Base-by-base conservation (phyloP, 2,888 invertebrate genomes). In the Sturmia bella region DNA sequence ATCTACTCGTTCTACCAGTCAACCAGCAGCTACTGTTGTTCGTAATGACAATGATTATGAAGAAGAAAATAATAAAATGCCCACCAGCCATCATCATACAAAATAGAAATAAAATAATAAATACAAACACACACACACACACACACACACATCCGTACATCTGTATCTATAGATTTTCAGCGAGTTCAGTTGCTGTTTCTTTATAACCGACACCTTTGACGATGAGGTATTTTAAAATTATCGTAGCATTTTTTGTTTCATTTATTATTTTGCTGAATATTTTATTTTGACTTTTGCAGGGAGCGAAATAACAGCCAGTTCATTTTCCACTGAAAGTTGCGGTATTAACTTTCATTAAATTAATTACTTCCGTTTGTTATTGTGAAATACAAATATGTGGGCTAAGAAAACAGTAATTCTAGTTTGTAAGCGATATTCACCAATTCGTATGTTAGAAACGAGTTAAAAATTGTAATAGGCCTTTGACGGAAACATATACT, bases 61-160 rank as follows among this genome's bases (percentile, higher is more conserved):
- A 80, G 85, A 82, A 83, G 85, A 84, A 84, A 79, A 84, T 84
- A 84, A 84, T 82, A 83, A 76, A 84, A 84, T 80, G 83, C 85
- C 79, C 76, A 61, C 50, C 43, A 84, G 85, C 84, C 45, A 83
- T 78, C 59, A 75, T 69, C 68, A 81, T 69, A 81, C 32, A 57
- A 77, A 77, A 78, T 72, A 78, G 66, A 78, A 66, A 72, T 66
- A 66, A 66, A 79, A 75, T 48, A 75, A 54, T 24, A 76, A 72
- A 80, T 41, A 57, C 56, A 68, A 72, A 72, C n/a, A n/a, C n/a
- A n/a, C n/a, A n/a, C n/a, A n/a, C n/a, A n/a, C n/a, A n/a, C n/a
- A n/a, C n/a, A n/a, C n/a, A n/a, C n/a, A 69, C 41, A 27, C 54
- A 61, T n/a, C 21, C 50, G 48, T 39, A 13, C 37, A 13, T 63